phyloP scores from a whole-genome alignment of 2,113 vertebrate genomes.

The Chloroceryle aenea region DNA sequence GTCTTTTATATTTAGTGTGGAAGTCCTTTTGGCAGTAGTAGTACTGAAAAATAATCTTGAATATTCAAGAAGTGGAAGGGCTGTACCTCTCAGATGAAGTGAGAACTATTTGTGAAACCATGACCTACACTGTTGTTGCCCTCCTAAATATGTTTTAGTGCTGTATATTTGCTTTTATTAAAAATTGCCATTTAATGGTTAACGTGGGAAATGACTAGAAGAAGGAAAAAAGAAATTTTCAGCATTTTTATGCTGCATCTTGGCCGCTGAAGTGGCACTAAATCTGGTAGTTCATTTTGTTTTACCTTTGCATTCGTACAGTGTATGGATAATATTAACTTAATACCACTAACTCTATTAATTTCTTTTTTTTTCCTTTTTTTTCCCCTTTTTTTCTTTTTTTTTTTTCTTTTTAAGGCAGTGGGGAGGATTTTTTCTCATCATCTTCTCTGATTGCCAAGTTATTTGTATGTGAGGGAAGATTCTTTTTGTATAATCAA shows the following conservation, averaged over 20 bases:
- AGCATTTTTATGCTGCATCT: background rate
- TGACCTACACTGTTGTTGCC: background rate
- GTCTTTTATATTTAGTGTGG: background rate
- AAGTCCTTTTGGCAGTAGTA: background rate
- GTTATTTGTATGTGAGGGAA: constrained; percentile 63
- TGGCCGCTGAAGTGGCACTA: background rate
- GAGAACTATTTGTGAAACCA: background rate
- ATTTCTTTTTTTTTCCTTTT: background rate
- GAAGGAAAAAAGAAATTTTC: background rate
- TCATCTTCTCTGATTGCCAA: constrained; percentile 14
- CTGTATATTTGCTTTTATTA: background rate
- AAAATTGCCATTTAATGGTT: background rate
- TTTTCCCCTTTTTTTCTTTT: background rate
- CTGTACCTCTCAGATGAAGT: background rate
- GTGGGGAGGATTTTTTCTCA: background rate
- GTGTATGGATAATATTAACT: background rate
- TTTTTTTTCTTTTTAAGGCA: background rate
- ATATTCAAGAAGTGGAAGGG: background rate
- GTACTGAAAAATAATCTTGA: background rate
- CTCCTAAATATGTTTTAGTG: background rate
- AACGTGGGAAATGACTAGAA: background rate
- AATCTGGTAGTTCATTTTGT: constrained; percentile 18
- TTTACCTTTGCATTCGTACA: background rate
- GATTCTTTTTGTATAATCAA: constrained; percentile 68
- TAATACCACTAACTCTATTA: background rate